Evolutionary conservation across 1,140 invertebrate species (phyloP).

Genomic region (Lepidotrigona ventralis): DNA sequence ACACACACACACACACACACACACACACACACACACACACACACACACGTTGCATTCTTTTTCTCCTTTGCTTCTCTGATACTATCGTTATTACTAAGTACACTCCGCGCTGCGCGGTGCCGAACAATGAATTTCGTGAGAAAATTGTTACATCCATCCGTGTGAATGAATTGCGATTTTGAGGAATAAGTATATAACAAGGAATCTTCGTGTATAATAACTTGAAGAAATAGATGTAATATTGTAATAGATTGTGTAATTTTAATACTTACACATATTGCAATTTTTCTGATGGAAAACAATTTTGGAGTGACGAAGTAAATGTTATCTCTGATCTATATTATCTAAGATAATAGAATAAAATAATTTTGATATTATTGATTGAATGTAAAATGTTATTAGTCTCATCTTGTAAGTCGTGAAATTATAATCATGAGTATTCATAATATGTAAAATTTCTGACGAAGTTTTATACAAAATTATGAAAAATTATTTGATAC

Average conservation of each 20-base stretch:
- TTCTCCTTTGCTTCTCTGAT: constrained; percentile 11
- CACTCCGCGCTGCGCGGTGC: background rate
- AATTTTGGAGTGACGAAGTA: too few relatives aligned
- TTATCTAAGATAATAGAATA: too few relatives aligned
- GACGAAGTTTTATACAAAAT: too few relatives aligned
- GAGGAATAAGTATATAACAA: background rate
- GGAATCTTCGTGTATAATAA: too few relatives aligned
- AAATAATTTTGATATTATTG: too few relatives aligned
- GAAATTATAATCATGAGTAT: too few relatives aligned
- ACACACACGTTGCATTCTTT: background rate
- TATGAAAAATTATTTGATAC: too few relatives aligned
- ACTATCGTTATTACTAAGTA: background rate
- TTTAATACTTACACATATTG: background rate
- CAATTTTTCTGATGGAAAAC: background rate
- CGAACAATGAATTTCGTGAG: constrained; percentile 7
- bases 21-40: background rate
- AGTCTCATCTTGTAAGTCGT: too few relatives aligned
- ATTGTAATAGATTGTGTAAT: background rate
- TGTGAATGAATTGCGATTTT: background rate
- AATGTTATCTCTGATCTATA: too few relatives aligned
- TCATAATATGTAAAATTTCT: too few relatives aligned
- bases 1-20: background rate
- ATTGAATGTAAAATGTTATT: too few relatives aligned
- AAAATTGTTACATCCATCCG: background rate
- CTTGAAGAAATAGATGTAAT: background rate